Evolutionary conservation across 2,113 vertebrate species (phyloP).

Genomic region (Leuciscus idus): DNA sequence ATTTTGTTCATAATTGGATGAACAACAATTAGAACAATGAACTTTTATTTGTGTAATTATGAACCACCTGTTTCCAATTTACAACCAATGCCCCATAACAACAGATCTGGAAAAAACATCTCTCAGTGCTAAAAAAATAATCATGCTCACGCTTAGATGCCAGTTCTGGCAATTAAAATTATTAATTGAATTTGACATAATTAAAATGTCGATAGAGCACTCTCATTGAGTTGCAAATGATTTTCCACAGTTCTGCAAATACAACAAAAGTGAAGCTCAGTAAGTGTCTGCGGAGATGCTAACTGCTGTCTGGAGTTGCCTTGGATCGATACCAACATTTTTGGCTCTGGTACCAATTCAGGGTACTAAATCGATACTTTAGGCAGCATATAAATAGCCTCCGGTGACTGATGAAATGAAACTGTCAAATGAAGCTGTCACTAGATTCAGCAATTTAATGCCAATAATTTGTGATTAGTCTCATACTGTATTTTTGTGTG

Average conservation of each 20-base stretch:
- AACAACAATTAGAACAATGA: conserved; percentile 53
- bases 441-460: background rate
- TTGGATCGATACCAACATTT: background rate
- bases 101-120: background rate
- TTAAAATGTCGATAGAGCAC: background rate
- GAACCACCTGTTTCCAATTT: conserved; percentile 54
- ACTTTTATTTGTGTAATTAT: conserved; percentile 53
- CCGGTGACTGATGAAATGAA: conserved; percentile 14
- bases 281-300: background rate
- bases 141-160: background rate
- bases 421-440: conserved; percentile 7
- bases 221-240: conserved; percentile 6
- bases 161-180: conserved; percentile 12
- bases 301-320: background rate
- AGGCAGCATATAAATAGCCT: conserved; percentile 22
- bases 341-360: conserved; percentile 7
- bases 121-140: background rate
- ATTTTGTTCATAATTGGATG: conserved; percentile 51
- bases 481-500: background rate
- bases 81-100: conserved; percentile 26
- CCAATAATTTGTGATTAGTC: conserved; percentile 15
- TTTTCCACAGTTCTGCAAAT: background rate
- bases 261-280: background rate
- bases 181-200: conserved; percentile 2
- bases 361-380: conserved; percentile 9